Conservation (phyloP, 2,113 vertebrate species). For the Miniopterus natalensis region DNA sequence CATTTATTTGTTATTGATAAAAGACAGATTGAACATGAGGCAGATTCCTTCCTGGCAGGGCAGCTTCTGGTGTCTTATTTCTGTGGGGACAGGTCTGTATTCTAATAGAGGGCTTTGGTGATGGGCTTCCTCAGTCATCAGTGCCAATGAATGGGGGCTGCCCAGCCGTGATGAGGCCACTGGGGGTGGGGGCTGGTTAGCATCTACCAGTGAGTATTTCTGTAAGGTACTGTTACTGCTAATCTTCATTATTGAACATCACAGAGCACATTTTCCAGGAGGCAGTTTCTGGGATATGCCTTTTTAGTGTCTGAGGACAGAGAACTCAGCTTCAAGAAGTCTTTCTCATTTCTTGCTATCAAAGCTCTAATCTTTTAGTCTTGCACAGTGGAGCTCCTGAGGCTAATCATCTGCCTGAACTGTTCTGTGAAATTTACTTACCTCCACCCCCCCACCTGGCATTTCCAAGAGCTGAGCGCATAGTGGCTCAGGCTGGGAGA, state of each 20-base stretch:
- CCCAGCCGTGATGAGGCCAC: neutral
- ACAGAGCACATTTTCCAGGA: neutral
- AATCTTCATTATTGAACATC: neutral
- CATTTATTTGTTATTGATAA: conserved; percentile 39
- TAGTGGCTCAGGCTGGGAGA: accelerated
- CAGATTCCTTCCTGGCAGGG: neutral
- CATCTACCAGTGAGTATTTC: neutral
- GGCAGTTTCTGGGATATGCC: neutral
- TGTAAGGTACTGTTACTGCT: neutral
- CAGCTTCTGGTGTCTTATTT: neutral
- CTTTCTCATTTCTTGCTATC: neutral
- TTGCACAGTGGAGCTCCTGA: neutral
- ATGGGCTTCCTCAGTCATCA: neutral
- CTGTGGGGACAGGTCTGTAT: neutral
- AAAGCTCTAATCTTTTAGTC: neutral
- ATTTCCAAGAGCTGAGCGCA: neutral
- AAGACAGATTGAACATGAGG: neutral
- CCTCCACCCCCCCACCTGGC: neutral
- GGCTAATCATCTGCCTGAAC: neutral
- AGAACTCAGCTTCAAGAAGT: neutral
- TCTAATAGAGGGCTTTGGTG: conserved; percentile 32
- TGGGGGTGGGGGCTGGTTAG: neutral
- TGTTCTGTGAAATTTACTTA: neutral
- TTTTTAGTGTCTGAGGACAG: neutral
- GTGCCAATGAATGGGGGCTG: neutral